Percentiles rank a stretch among this genome's conserved stretches.
phyloP scores from a whole-genome alignment of 2,113 vertebrate species.

The Grantiella picta region DNA sequence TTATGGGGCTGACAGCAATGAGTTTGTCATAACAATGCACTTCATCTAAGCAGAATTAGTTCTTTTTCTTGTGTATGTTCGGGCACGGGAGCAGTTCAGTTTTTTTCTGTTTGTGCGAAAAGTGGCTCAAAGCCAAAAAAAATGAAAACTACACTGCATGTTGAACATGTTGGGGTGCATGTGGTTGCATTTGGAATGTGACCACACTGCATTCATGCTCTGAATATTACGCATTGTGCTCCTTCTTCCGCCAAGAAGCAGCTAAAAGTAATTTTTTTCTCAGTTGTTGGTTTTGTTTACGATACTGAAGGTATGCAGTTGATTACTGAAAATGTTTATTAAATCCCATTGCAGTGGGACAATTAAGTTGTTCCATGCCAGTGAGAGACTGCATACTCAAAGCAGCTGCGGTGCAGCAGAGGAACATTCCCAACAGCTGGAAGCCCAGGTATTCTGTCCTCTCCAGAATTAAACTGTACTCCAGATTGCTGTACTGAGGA shows the following conservation, averaged over 20 bases:
- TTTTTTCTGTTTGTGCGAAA: background rate
- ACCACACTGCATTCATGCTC: background rate
- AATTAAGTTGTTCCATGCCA: background rate
- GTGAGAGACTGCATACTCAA: background rate
- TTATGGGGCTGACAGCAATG: background rate
- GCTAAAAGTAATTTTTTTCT: background rate
- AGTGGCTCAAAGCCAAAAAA: background rate
- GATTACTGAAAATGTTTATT: background rate
- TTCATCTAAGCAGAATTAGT: background rate
- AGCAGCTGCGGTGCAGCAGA: background rate
- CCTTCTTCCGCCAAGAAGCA: background rate
- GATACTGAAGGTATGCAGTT: background rate
- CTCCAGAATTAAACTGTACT: background rate
- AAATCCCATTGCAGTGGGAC: background rate
- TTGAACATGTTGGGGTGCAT: background rate
- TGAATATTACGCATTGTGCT: background rate
- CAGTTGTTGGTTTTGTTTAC: background rate
- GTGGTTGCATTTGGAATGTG: background rate
- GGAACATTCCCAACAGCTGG: background rate
- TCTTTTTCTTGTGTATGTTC: background rate
- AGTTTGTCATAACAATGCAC: background rate
- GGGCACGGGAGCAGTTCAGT: fast-evolving
- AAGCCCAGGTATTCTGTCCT: background rate
- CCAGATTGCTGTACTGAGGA: background rate
- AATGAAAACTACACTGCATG: background rate